Evolutionary conservation across 2,888 invertebrate genomes (phyloP).

Genomic region (Asteroscopus sphinx): DNA sequence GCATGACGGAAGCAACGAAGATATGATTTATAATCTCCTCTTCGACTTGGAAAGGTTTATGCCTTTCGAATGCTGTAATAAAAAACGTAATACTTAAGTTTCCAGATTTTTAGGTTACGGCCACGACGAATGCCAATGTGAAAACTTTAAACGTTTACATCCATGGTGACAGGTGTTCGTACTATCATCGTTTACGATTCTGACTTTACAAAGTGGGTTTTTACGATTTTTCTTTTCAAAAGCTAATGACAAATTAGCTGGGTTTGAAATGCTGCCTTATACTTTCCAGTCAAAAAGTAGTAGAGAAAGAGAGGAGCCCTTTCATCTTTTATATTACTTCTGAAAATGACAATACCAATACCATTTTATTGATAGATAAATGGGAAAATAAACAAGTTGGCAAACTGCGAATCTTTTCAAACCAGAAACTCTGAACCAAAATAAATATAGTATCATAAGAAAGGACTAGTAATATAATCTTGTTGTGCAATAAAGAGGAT

Average conservation of each 20-base stretch:
- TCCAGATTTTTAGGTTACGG: slow-evolving; percentile 62
- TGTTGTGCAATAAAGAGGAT: too few species aligned
- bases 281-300: slow-evolving; percentile 19
- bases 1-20: slow-evolving; percentile 63
- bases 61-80: slow-evolving; percentile 65
- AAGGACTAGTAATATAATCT: too few species aligned
- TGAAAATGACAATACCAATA: slow-evolving; percentile 36
- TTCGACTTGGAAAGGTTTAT: slow-evolving; percentile 63
- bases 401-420: slow-evolving; percentile 36
- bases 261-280: slow-evolving; percentile 23
- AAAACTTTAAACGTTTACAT: slow-evolving; percentile 63
- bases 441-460: too few species aligned
- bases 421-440: slow-evolving; percentile 35
- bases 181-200: slow-evolving; percentile 70
- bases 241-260: slow-evolving; percentile 46
- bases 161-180: slow-evolving; percentile 67
- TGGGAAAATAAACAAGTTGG: slow-evolving; percentile 41
- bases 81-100: slow-evolving; percentile 63
- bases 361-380: slow-evolving; percentile 42
- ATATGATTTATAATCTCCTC: slow-evolving; percentile 64
- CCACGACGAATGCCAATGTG: slow-evolving; percentile 61
- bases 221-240: slow-evolving; percentile 60
- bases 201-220: slow-evolving; percentile 60
- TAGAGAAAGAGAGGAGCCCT: slow-evolving; percentile 14
- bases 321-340: slow-evolving; percentile 22